Evolutionary conservation across 2,888 invertebrate genomes (phyloP).

Genomic region (Phymatocera aterrima): DNA sequence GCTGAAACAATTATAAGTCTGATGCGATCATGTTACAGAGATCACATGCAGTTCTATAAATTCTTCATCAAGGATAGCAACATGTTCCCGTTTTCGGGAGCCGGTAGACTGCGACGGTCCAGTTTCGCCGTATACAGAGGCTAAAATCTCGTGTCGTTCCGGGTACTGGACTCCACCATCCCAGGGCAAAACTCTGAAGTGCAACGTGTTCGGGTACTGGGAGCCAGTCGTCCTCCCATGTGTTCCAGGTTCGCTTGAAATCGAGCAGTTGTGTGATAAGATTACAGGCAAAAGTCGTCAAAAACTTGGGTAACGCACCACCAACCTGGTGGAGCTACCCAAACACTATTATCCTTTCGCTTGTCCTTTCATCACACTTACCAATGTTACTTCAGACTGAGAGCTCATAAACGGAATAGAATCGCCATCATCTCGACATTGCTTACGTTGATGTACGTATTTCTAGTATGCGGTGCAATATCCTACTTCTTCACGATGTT

Average conservation of each 20-base stretch:
- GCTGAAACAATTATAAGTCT: neutral
- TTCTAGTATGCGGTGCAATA: conserved; percentile 69
- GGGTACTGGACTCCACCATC: conserved; percentile 45
- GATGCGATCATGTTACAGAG: neutral
- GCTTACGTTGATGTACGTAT: conserved; percentile 52
- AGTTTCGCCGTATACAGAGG: conserved; percentile 60
- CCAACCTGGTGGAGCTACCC: too few species aligned
- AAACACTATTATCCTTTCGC: too few species aligned
- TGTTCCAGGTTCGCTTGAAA: conserved; percentile 65
- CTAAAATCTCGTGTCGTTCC: conserved; percentile 59
- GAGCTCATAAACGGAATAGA: too few species aligned
- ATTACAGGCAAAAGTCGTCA: neutral
- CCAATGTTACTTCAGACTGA: too few species aligned
- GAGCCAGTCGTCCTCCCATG: conserved; percentile 68
- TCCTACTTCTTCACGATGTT: conserved; percentile 52
- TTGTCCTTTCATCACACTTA: too few species aligned
- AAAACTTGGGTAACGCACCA: conserved; percentile 43
- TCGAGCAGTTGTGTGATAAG: neutral
- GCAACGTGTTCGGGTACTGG: conserved; percentile 66
- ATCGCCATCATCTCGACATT: neutral
- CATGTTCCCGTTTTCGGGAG: conserved; percentile 56
- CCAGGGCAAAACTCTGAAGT: conserved; percentile 58
- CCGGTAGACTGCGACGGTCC: conserved; percentile 59
- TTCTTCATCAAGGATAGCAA: conserved; percentile 58
- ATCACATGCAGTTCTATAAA: conserved; percentile 50